These are phyloP conservation scores for Zalophus californianus DNA, from an alignment of 2,797 vertebrate species.

Conservation along the genomic window DNA sequence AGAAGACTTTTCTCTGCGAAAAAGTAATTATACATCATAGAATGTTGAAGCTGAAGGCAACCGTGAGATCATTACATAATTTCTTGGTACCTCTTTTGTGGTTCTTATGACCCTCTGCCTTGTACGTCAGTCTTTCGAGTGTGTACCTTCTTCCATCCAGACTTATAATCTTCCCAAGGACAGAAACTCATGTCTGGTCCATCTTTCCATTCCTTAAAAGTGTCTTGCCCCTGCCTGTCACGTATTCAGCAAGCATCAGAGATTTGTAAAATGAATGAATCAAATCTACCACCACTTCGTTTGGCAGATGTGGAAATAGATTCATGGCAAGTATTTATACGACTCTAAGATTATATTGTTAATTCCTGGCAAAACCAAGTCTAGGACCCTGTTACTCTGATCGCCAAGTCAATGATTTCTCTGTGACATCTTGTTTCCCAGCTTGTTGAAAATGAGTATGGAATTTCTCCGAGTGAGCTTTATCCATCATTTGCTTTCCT, in stretches of 20 bases:
- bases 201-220: neutral
- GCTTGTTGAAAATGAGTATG: slow-evolving; percentile 51
- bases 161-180: neutral
- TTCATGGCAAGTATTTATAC: neutral
- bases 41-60: neutral
- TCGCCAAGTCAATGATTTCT: slow-evolving; percentile 22
- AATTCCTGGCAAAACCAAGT: neutral
- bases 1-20: neutral
- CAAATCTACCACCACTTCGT: neutral
- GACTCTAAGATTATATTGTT: neutral
- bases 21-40: slow-evolving; percentile 28
- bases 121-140: neutral
- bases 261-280: slow-evolving; percentile 3
- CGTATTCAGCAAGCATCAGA: neutral
- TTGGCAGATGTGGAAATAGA: neutral
- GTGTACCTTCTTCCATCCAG: neutral
- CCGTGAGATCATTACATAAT: neutral
- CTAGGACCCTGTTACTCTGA: neutral
- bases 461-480: slow-evolving; percentile 2
- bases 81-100: neutral
- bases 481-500: slow-evolving; percentile 51
- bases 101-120: neutral
- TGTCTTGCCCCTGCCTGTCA: neutral
- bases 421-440: slow-evolving; percentile 14
- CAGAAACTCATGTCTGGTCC: neutral